A percentile compares a stretch with the other conserved stretches of the same genome.
Evolutionary conservation across 1,140 invertebrate genomes (phyloP).

Genomic region (Nasonia longicornis): DNA sequence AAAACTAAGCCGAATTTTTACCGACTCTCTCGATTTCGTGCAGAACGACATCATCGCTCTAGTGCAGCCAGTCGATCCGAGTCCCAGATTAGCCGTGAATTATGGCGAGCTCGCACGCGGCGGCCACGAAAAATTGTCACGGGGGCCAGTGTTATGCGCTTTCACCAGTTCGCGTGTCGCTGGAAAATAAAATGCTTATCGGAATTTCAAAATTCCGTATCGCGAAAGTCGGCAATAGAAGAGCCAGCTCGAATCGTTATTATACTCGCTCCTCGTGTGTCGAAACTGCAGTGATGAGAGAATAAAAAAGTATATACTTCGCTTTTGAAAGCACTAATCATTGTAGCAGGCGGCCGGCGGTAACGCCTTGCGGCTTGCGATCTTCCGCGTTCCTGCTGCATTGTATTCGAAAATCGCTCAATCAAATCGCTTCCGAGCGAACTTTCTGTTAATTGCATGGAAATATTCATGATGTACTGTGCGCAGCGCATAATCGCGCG

Average conservation of each 20-base stretch:
- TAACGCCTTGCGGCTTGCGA: not conserved
- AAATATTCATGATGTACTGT: not conserved
- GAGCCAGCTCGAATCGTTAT: too few relatives aligned
- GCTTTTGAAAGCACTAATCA: not conserved
- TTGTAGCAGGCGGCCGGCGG: not conserved
- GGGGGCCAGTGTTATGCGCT: not conserved
- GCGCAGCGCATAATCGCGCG: not conserved
- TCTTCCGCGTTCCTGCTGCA: not conserved
- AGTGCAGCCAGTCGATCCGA: slow-evolving; percentile 36
- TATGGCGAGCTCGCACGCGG: slow-evolving; percentile 34
- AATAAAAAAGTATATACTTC: too few relatives aligned
- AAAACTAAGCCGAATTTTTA: not conserved
- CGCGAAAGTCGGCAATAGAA: not conserved
- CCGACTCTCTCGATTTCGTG: not conserved
- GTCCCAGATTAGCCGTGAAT: slow-evolving; percentile 45
- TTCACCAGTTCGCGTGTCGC: not conserved
- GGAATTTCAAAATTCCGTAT: not conserved
- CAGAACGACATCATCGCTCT: slow-evolving; percentile 10
- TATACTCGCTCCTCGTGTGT: too few relatives aligned
- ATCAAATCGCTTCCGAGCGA: slow-evolving; percentile 25
- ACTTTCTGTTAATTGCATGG: not conserved
- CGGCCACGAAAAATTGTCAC: slow-evolving; percentile 5
- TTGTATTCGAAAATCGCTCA: not conserved
- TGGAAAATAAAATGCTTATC: not conserved
- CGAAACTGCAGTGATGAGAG: too few relatives aligned